These are phyloP conservation scores for Tenualosa ilisha DNA, from an alignment of 2,797 vertebrate species.

Conservation along the genomic window DNA sequence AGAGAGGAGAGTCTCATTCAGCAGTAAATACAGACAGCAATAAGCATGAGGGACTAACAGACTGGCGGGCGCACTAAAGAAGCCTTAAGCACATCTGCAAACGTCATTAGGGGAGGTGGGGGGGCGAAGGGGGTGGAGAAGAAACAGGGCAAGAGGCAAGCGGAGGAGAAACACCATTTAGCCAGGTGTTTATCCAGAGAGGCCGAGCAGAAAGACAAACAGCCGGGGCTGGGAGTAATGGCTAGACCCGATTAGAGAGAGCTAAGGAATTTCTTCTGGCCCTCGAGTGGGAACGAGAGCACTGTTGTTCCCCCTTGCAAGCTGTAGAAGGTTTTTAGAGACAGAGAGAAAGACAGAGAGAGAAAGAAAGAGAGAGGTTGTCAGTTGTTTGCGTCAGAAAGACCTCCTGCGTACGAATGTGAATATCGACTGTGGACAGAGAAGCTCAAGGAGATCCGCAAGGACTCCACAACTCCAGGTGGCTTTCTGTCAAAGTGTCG, in stretches of 20 bases:
- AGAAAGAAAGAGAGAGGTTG: slow-evolving; percentile 10
- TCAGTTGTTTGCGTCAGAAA: slow-evolving; percentile 26
- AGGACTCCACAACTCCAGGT: slow-evolving; percentile 39
- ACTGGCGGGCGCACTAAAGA: slow-evolving; percentile 7
- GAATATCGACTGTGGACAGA: slow-evolving; percentile 33
- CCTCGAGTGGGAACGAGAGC: slow-evolving; percentile 24
- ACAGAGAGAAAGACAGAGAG: slow-evolving; percentile 17
- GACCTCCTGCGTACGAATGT: slow-evolving; percentile 33
- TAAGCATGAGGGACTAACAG: slow-evolving; percentile 40
- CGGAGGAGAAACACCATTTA: slow-evolving; percentile 51
- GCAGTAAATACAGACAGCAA: slow-evolving; percentile 43
- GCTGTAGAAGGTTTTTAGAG: not conserved
- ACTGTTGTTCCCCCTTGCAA: slow-evolving; percentile 26
- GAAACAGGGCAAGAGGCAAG: not conserved
- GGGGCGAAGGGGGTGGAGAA: slow-evolving; percentile 21
- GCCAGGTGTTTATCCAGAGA: slow-evolving; percentile 71
- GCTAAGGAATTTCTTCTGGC: slow-evolving; percentile 44
- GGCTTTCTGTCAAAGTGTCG: slow-evolving; percentile 49
- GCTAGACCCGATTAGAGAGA: slow-evolving; percentile 47
- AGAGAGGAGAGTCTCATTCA: slow-evolving; percentile 22
- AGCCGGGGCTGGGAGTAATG: slow-evolving; percentile 52
- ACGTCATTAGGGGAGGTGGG: slow-evolving; percentile 67
- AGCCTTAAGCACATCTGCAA: slow-evolving; percentile 74
- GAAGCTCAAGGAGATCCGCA: slow-evolving; percentile 53
- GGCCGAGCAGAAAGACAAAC: slow-evolving; percentile 77